Conservation (phyloP, 1,140 invertebrate species). For the Maconellicoccus hirsutus region DNA sequence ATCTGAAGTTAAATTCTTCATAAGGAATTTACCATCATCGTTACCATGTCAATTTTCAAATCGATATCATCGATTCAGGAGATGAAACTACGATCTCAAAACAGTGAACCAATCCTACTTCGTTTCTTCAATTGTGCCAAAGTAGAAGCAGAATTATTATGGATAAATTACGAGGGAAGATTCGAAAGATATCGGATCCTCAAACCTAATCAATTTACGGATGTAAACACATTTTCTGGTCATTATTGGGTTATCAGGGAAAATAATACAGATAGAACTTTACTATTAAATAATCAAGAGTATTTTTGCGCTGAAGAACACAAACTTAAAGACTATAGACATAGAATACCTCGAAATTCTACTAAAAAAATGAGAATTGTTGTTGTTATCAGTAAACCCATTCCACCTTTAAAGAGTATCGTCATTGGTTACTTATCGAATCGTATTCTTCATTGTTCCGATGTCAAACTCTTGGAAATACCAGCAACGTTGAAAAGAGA, state of each 20-base stretch:
- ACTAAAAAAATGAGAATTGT: neutral
- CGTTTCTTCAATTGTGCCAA: neutral
- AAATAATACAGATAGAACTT: neutral
- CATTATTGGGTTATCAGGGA: neutral
- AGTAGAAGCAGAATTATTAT: neutral
- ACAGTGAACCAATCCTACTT: neutral
- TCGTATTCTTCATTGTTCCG: neutral
- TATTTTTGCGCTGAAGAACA: neutral
- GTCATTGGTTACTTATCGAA: neutral
- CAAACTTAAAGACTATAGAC: neutral
- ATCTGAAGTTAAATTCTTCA: too few species aligned
- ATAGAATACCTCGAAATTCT: neutral
- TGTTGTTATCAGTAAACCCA: neutral
- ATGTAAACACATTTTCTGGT: neutral
- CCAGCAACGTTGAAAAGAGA: neutral
- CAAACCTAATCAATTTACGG: neutral
- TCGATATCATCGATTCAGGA: neutral
- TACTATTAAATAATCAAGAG: neutral
- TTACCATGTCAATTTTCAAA: neutral
- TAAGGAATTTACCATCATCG: neutral
- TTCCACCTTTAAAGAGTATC: neutral
- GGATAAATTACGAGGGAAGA: neutral
- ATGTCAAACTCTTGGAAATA: neutral
- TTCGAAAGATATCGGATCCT: neutral
- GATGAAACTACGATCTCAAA: neutral